Base-by-base conservation (phyloP, 2,797 vertebrate species). In the Labroides dimidiatus region DNA sequence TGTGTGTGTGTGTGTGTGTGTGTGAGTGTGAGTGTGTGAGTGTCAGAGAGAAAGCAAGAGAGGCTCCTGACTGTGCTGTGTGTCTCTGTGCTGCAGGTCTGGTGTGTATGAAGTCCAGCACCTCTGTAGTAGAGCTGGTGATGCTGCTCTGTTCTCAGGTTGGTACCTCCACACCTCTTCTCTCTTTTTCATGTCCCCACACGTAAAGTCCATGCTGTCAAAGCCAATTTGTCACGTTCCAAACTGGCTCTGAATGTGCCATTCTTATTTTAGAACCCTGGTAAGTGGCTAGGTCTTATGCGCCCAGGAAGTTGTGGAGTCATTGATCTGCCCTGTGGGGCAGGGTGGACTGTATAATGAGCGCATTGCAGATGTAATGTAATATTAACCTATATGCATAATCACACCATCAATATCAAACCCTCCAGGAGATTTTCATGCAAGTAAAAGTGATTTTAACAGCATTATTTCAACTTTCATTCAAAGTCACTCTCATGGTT, bases 131-230 rank as follows among this genome's bases (percentile, higher is more conserved):
- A 74, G 97, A 99, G 87, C 94, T 99, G 1, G 97, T 99, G 27
- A 99, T 99, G 97, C 93, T 99, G 90, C 96, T 99, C 77, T 99
- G 97, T 91, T 99, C 97, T 77, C 97, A 99, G 96, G 97, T 99
- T 90, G 85, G 93, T 85, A 50, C 19, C 47, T 9, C 33, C 27
- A 53, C 66, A 55, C 60, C 30, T 68, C 55, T 14, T 7, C 37
- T 54, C 39, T 47, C 41, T 11, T 10, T 64, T 7, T 27, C 10
- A 33, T 42, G 21, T 41, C 45, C 49, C 64, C 48, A n/a, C 30
- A 27, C 37, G 9, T 17, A 3, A 0, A 19, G 30, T 47, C 20
- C 20, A n/a, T 21, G 61, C 37, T 49, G 17, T 54, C 56, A 52
- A 75, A 66, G 8, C 9, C 19, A 56, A 19, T 39, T 44, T 75